Base-by-base conservation (phyloP, 2,888 invertebrate genomes). In the Trissonchulus latispiculum region DNA sequence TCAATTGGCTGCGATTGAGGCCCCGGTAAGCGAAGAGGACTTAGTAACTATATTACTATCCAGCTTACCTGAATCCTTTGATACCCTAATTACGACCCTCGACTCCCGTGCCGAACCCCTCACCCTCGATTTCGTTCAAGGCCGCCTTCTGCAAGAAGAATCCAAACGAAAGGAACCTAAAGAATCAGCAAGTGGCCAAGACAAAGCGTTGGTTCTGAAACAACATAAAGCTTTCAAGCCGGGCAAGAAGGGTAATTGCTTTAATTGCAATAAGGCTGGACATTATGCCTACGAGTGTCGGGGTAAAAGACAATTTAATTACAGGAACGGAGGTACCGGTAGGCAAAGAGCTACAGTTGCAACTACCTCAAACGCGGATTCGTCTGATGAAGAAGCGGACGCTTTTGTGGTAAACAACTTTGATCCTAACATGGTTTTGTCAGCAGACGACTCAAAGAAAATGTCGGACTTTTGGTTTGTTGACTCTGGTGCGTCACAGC, bases 401-500 rank as follows among this genome's bases (percentile, higher is more conserved):
- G n/a, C n/a, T n/a, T 48, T 48, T 48, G 48, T 48, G 23, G 48
- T 48, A 23, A 48, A 8, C 23, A 48, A 23, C 23, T 15, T 23
- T 8, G 48, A 48, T 15, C 8, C 8, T 48, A 48, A 48, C 23
- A 23, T 23, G 8, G 8, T 48, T 15, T n/a, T n/a, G n/a, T n/a
- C n/a, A 15, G 48, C 48, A 15, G 23, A 8, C 8, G 48, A 48
- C 48, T 15, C 48, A 15, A 23, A 8, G 3, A n/a, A 31, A 8
- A 18, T n/a, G 3, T 8, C 8, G 8, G n/a, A 62, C 3, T 8
- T 62, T 28, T 62, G 64, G 64, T 31, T 15, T 8, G 64, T 62
- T 8, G 64, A 62, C n/a, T 62, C 64, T n/a, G 64, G 64, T 18
- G 64, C 64, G 64, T 28, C 64, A 31, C 31, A 18, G 64, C 64